phyloP scores from a whole-genome alignment of 1,140 invertebrate species.

The Akabosia matsudoensis region DNA sequence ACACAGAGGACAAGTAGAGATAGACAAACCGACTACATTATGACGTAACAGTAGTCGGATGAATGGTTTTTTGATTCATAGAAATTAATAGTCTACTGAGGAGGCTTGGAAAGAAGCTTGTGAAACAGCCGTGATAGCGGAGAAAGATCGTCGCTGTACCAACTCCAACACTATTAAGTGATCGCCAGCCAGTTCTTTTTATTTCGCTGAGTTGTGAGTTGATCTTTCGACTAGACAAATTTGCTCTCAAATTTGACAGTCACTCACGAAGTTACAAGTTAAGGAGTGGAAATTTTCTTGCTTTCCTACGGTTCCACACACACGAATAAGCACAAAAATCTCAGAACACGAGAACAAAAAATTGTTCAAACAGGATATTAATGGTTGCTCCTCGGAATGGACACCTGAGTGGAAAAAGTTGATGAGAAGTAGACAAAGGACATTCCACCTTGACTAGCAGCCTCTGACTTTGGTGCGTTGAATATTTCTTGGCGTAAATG shows the following conservation, averaged over 20 bases:
- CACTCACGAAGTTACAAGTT: not conserved
- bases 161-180: not conserved
- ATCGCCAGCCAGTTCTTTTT: not conserved
- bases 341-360: no score
- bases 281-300: not conserved
- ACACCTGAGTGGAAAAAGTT: no score
- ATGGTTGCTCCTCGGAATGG: no score
- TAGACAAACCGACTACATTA: not conserved
- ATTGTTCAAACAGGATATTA: no score
- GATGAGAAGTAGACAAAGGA: no score
- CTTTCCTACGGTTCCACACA: not conserved
- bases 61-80: not conserved
- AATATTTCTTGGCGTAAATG: not conserved
- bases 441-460: no score
- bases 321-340: no score
- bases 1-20: not conserved
- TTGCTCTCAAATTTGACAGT: not conserved
- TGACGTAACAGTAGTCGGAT: not conserved
- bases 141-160: not conserved
- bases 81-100: no score
- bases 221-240: not conserved
- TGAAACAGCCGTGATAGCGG: not conserved
- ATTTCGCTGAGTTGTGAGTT: no score
- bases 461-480: not conserved
- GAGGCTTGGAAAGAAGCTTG: not conserved